Conservation (phyloP, 1,140 invertebrate species). For the Listronotus bonariensis region DNA sequence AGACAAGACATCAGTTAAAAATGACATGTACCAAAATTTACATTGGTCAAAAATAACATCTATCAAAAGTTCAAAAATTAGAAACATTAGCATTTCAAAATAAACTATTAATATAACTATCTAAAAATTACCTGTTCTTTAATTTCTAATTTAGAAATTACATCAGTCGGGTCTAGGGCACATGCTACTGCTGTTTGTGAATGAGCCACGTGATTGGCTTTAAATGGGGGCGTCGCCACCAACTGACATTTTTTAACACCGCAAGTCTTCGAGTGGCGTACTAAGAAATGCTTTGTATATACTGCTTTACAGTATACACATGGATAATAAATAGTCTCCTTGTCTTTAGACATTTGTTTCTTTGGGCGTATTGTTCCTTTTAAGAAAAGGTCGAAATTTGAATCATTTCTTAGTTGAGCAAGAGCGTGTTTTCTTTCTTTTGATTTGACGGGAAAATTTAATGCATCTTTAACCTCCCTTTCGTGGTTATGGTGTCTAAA, state of each 20-base stretch:
- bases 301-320: conserved; percentile 31
- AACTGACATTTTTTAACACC: neutral
- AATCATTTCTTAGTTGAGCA: conserved; percentile 10
- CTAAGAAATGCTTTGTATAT: conserved; percentile 25
- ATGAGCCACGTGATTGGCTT: conserved; percentile 15
- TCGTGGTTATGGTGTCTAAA: conserved; percentile 7
- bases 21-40: too few species aligned
- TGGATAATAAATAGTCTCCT: conserved; percentile 23
- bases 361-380: conserved; percentile 4
- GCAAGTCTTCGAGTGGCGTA: conserved; percentile 27
- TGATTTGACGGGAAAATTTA: conserved; percentile 15
- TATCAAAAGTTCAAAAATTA: neutral
- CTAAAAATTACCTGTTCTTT: conserved; percentile 19
- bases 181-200: conserved; percentile 26
- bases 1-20: too few species aligned
- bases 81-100: neutral
- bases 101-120: neutral
- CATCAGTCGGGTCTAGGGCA: conserved; percentile 15
- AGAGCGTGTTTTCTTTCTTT: conserved; percentile 24
- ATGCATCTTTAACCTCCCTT: conserved; percentile 18
- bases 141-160: conserved; percentile 21
- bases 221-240: conserved; percentile 6
- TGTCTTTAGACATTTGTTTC: neutral
- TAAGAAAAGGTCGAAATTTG: conserved; percentile 31
- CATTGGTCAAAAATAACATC: neutral